These are phyloP conservation scores for Scytalopus superciliaris DNA, from an alignment of 2,113 vertebrate genomes.

Conservation along the genomic window DNA sequence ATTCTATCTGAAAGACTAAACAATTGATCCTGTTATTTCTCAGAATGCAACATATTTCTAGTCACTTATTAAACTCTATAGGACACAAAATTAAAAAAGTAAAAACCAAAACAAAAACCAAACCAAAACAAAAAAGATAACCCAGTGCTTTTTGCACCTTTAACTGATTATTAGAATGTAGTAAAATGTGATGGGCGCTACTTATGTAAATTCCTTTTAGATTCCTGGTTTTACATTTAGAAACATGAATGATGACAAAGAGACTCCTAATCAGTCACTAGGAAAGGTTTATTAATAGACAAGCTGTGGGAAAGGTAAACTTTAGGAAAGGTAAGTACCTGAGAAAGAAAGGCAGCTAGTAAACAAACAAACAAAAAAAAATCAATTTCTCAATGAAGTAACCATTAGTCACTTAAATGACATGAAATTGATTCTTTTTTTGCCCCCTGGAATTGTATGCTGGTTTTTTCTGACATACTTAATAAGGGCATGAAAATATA, in stretches of 20 bases:
- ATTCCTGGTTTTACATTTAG: neutral
- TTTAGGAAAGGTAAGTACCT: neutral
- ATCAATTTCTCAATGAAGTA: neutral
- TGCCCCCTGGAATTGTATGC: neutral
- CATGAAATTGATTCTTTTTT: neutral
- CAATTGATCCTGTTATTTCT: neutral
- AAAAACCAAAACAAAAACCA: neutral
- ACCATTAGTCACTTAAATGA: neutral
- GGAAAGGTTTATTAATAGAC: neutral
- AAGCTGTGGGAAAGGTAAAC: slow-evolving; percentile 65
- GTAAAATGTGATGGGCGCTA: neutral
- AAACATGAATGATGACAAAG: neutral
- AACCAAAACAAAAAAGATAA: neutral
- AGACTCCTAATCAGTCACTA: slow-evolving; percentile 33
- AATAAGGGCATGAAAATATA: neutral
- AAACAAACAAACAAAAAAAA: slow-evolving; percentile 24
- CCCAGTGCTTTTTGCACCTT: neutral
- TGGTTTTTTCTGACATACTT: neutral
- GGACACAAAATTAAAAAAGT: neutral
- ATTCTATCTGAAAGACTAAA: neutral
- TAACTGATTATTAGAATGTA: neutral
- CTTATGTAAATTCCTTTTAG: neutral
- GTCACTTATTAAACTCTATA: neutral
- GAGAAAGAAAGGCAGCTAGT: neutral
- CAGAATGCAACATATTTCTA: neutral